Evolutionary conservation across 2,113 vertebrate species (phyloP), one percentile per base, ranked within the genome.

Genomic region (Alaudala cheleensis): DNA sequence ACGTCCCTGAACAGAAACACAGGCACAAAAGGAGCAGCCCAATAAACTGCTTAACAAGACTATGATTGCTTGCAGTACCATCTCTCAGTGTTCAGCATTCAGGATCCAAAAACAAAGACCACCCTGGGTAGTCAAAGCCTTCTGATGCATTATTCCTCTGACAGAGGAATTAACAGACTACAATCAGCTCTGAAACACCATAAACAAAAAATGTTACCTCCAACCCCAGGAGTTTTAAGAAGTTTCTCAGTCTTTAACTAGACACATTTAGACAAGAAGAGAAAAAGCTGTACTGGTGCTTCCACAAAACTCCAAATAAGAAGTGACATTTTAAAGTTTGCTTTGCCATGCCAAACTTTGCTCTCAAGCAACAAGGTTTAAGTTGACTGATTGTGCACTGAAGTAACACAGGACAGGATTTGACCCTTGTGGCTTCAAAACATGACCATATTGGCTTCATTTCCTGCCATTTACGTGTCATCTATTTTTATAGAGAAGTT

Each of bases 381-480:
- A 84, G 53, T 21, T 39, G 34, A 80, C 61, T 33, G 85, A 90
- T 78, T 88, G 60, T 33, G 37, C 85, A 86, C 72, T 26, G 44
- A 56, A 51, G 64, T 65, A 91, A 93, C 90, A 77, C 45, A 83
- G 85, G 88, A 90, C 76, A 93, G 71, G 82, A 95, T 92, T 7
- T 95, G 92, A 95, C 93, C 93, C 82, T 86, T 31, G 40, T 66
- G 76, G 72, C 93, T 96, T 83, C 76, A 78, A 92, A 96, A 92
- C 79, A 81, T 60, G 85, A 73, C 90, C 92, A 94, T 67, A 86
- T 12, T 92, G 94, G 51, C 93, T 96, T 95, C 25, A 91, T 95
- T 96, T 96, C 94, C 94, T 97, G 90, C 79, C 76, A 86, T 85
- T 96, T 95, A 34, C 64, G 67, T 96, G 81, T 94, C 95, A 93